Conservation (phyloP, 2,113 vertebrate genomes). For the Calidris pygmaea region DNA sequence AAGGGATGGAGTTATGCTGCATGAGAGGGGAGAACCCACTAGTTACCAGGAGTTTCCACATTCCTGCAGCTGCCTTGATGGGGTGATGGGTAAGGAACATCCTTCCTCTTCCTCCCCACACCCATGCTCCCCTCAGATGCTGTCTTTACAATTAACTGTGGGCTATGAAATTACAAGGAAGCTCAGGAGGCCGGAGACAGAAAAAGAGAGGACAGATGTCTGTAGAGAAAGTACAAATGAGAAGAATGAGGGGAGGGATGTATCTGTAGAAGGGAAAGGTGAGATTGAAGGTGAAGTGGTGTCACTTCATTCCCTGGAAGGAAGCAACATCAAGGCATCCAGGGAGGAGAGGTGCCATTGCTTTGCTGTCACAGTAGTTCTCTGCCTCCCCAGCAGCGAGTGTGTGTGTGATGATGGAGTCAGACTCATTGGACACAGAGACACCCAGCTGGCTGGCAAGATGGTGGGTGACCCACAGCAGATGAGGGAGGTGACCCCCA, state of each 20-base stretch:
- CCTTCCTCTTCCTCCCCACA: background rate
- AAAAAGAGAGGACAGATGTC: background rate
- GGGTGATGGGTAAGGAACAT: background rate
- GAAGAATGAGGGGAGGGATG: background rate
- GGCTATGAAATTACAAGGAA: background rate
- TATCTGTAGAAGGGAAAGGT: background rate
- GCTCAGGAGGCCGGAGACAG: background rate
- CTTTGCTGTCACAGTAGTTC: background rate
- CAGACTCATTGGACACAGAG: background rate
- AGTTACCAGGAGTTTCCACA: background rate
- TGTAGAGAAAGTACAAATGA: background rate
- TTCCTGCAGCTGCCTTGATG: background rate
- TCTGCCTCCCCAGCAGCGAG: background rate
- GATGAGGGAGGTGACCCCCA: background rate
- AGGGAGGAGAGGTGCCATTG: background rate
- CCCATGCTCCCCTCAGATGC: rapidly evolving
- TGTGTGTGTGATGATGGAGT: background rate
- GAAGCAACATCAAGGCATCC: background rate
- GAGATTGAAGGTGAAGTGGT: background rate
- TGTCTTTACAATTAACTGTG: background rate
- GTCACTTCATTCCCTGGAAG: background rate
- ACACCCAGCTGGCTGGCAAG: background rate
- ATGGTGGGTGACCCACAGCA: background rate
- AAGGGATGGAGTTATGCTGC: background rate
- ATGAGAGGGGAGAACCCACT: background rate